These are phyloP conservation scores for Cynaeus angustus DNA, from an alignment of 2,888 invertebrate genomes.

Conservation along the genomic window DNA sequence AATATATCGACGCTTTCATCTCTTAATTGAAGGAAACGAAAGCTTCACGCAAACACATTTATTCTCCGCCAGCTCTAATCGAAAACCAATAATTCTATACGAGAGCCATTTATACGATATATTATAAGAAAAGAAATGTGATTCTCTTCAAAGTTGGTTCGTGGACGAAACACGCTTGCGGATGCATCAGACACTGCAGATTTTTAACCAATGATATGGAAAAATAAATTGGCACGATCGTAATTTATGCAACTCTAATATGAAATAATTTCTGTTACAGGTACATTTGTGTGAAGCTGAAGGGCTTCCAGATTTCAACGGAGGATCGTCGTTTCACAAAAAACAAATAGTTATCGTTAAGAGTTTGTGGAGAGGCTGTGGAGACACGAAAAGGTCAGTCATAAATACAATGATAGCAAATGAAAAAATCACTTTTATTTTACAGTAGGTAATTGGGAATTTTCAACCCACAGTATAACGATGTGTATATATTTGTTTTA, in stretches of 20 bases:
- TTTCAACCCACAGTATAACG: not conserved
- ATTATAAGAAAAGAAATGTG: conserved; percentile 47
- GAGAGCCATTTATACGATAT: conserved; percentile 40
- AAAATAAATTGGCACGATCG: conserved; percentile 42
- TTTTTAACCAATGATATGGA: conserved; percentile 53
- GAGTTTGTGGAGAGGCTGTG: conserved; percentile 81
- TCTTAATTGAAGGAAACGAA: conserved; percentile 32
- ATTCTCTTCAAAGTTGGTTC: conserved; percentile 38
- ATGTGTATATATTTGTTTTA: not conserved
- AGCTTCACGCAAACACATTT: conserved; percentile 25
- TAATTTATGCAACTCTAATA: not conserved
- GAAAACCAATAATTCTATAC: conserved; percentile 52
- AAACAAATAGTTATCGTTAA: conserved; percentile 84
- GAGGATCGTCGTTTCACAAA: conserved; percentile 78
- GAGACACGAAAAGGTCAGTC: conserved; percentile 73
- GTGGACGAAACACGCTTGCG: conserved; percentile 33
- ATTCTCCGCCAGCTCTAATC: conserved; percentile 37
- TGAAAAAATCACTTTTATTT: too few relatives aligned
- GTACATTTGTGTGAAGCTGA: conserved; percentile 86
- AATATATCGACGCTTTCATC: conserved; percentile 34
- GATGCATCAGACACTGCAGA: conserved; percentile 59
- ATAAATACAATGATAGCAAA: not conserved
- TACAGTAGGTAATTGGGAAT: too few relatives aligned
- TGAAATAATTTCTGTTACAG: conserved; percentile 69
- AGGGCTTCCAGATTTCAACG: conserved; percentile 81